These are phyloP conservation scores for Capitulum mitella DNA, from an alignment of 2,888 invertebrate species.

Conservation along the genomic window DNA sequence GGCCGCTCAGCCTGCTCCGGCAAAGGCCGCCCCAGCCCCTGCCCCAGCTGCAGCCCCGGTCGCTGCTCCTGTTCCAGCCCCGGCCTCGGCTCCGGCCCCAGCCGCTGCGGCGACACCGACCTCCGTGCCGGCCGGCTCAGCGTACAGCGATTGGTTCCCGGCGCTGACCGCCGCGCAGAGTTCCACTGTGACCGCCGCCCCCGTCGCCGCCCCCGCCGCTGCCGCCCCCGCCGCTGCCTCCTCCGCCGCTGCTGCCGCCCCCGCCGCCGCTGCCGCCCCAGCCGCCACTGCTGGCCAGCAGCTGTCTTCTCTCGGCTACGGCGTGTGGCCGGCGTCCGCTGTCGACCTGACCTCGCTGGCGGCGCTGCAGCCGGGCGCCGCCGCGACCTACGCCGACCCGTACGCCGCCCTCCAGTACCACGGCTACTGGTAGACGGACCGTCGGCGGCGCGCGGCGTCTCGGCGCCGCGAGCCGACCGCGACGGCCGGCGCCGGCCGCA, in stretches of 20 bases:
- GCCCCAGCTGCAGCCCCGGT: not conserved
- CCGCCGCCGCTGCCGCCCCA: too few species aligned
- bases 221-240: too few species aligned
- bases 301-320: too few species aligned
- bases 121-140: too few species aligned
- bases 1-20: not conserved
- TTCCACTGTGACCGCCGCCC: too few species aligned
- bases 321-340: not conserved
- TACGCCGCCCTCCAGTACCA: not conserved
- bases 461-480: too few species aligned
- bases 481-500: too few species aligned
- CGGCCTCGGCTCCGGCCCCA: not conserved
- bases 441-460: too few species aligned
- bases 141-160: too few species aligned
- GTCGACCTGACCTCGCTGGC: too few species aligned
- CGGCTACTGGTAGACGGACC: too few species aligned
- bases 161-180: not conserved
- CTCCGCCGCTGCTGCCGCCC: not conserved
- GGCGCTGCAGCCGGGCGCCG: not conserved
- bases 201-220: not conserved
- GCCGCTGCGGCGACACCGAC: not conserved
- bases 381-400: not conserved
- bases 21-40: not conserved
- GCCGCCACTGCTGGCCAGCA: too few species aligned
- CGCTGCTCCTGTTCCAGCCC: not conserved